Percentiles rank a stretch among this genome's conserved stretches.
These are phyloP conservation scores for Rotaria magnacalcarata DNA, from an alignment of 2,888 invertebrate species.

Conservation along the genomic window DNA sequence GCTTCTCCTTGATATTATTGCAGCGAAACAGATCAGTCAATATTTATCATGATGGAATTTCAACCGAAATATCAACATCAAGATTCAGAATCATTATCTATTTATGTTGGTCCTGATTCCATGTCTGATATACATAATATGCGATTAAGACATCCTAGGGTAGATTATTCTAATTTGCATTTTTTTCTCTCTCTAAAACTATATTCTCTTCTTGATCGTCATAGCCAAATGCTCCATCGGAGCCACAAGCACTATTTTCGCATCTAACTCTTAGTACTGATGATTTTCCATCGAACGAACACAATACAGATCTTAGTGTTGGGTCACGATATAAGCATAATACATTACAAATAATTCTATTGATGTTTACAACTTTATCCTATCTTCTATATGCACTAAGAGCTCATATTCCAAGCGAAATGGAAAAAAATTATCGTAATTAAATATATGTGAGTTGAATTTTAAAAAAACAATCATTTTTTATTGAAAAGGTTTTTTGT, in stretches of 20 bases:
- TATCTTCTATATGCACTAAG: background rate
- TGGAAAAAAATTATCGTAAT: background rate
- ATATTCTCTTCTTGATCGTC: background rate
- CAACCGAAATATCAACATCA: background rate
- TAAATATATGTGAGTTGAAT: background rate
- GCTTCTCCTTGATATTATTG: background rate
- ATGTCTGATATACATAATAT: background rate
- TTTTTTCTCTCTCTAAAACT: too few species aligned
- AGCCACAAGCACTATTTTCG: background rate
- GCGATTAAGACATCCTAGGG: background rate
- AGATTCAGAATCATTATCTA: background rate
- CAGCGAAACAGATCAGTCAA: background rate
- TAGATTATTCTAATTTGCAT: background rate
- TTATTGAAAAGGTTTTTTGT: background rate
- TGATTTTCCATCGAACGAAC: background rate
- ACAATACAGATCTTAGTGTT: background rate
- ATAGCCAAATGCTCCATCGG: background rate
- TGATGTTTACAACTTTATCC: background rate
- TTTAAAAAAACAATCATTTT: too few species aligned
- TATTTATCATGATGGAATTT: background rate
- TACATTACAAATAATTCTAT: background rate
- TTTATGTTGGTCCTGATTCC: background rate
- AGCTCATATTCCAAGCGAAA: background rate
- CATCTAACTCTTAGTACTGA: background rate
- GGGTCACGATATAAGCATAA: background rate